Evolutionary conservation across 2,797 vertebrate genomes (phyloP), one percentile per base, ranked within the genome.

Genomic region (Acestrorhynchus altus): DNA sequence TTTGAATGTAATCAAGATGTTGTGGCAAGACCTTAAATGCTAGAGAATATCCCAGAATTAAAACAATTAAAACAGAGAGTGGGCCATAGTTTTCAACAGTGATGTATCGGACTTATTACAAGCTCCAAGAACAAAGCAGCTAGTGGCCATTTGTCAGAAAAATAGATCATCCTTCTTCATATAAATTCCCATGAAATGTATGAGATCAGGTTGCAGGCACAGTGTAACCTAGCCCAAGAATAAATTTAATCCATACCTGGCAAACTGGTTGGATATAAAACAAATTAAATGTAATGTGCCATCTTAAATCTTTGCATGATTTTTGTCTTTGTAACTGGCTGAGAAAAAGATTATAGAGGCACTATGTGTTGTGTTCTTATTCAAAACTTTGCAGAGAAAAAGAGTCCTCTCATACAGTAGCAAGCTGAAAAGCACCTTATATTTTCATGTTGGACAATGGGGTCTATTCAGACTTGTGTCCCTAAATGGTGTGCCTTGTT

Each of bases 401-500:
- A 67, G 28, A 81, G 9, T 9, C 39, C 40, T 11, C 3, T 75
- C 71, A 15, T 47, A 66, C 47, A 72, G 69, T 78, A 73, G 26
- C 67, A 77, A 80, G 83, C 76, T 54, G 76, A 79, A 87, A 80
- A 83, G 81, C 86, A 88, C 85, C 81, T 85, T 87, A 76, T 51
- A 47, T 76, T 83, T 84, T 74, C 68, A 83, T 52, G 6, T 70
- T 72, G 81, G 80, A 92, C 87, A 90, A 91, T 89, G 16, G 80
- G 54, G 71, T 85, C 85, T 84, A 86, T 89, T 91, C 85, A 89
- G 71, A 59, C 83, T 73, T 46, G 47, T 57, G 83, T 79, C 49
- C 81, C 89, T 74, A 84, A 84, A 85, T 80, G 85, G 88, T 85
- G 80, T 88, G 87, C 88, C 83, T 89, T 85, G 63, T 78, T 88